Evolutionary conservation across 2,113 vertebrate species (phyloP), one percentile per base, ranked within the genome.

Genomic region (Charadrius vociferus): DNA sequence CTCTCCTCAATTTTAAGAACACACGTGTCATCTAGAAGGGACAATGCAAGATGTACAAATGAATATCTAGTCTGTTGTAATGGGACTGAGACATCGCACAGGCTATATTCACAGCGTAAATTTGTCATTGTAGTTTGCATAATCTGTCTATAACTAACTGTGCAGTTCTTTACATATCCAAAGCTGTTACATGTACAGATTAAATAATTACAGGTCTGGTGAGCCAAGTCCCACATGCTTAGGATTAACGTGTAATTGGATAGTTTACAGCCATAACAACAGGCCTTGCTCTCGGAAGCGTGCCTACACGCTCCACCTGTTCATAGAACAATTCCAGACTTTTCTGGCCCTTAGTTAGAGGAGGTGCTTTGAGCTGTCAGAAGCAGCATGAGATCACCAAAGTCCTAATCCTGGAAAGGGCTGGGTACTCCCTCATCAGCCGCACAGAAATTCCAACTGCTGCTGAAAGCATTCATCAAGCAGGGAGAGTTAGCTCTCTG

Each of bases 201-300:
- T 65, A 74, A 96, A 90, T 90, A 96, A 93, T 80, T 85, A 81
- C 37, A 91, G 22, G 27, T 88, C 95, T 90, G 65, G 61, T 91
- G 47, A 96, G 70, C 20, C 39, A 67, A n/a, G 63, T 93, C 78
- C 68, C 75, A 79, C 6, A 2, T 71, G 74, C 37, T 81, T 92
- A 67, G 77, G 78, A 96, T 95, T 92, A 90, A 82, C 15, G 70
- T 88, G 95, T 73, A 95, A 86, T 92, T 10, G 3, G 59, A 14
- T 88, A 75, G 83, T 67, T 96, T 88, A 88, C 78, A 79, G 91
- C 72, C 94, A 36, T 39, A 95, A 96, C 61, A 96, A 62, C 61
- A 78, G 50, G 29, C 43, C 58, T 63, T 88, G 86, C 70, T 72
- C 93, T 81, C 43, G 3, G 66, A 96, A 92, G 53, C 56, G 36